Conservation (phyloP, 92 coral and sea anemone genomes). For the Zoanthus sansibaricus region DNA sequence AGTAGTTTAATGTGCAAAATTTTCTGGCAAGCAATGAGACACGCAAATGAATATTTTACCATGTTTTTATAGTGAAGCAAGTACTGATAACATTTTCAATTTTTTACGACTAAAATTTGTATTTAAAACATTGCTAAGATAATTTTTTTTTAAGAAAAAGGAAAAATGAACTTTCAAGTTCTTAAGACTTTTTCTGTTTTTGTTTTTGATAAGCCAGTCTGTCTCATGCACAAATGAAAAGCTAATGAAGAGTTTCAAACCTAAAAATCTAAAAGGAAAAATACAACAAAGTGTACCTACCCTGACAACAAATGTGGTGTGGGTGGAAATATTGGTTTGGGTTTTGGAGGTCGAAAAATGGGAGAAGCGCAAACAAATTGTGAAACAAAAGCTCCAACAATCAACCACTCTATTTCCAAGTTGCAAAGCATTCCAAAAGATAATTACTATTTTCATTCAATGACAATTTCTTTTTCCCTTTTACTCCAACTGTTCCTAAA, state of each 20-base stretch:
- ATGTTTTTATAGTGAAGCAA: too few species aligned
- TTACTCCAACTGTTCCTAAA: background rate
- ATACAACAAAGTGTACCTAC: background rate
- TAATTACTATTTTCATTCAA: background rate
- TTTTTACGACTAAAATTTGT: too few species aligned
- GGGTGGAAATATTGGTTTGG: background rate
- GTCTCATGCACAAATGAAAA: background rate
- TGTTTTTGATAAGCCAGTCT: background rate
- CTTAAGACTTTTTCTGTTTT: too few species aligned
- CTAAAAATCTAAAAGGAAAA: background rate
- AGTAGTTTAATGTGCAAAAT: too few species aligned
- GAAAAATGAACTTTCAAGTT: too few species aligned
- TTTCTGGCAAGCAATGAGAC: too few species aligned
- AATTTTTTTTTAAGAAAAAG: too few species aligned
- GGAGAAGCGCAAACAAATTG: slow-evolving; percentile 4
- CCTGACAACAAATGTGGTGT: background rate
- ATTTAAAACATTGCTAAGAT: too few species aligned
- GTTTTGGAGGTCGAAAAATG: slow-evolving; percentile 25
- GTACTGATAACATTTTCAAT: too few species aligned
- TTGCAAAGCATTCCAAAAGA: background rate
- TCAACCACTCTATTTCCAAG: background rate
- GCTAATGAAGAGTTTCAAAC: background rate
- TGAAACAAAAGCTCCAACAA: background rate
- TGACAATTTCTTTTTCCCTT: background rate
- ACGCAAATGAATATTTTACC: too few species aligned